These are phyloP conservation scores for Platysteira castanea DNA, from an alignment of 2,113 vertebrate genomes.

Conservation along the genomic window DNA sequence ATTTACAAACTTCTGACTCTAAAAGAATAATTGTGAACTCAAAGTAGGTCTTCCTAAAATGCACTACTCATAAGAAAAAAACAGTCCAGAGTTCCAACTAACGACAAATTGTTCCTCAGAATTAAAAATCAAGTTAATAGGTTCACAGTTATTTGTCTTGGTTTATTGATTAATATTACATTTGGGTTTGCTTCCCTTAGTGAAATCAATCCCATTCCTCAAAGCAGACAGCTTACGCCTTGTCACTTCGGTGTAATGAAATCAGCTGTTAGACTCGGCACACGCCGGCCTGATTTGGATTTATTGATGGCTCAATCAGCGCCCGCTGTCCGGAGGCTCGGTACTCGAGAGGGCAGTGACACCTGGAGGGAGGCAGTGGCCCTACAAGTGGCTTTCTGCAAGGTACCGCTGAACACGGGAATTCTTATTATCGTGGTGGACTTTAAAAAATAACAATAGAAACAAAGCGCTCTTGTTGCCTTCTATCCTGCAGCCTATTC, in stretches of 20 bases:
- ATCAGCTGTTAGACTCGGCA: background rate
- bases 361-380: background rate
- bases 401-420: background rate
- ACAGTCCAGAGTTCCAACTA: constrained; percentile 10
- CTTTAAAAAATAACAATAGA: background rate
- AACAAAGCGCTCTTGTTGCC: background rate
- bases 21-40: constrained; percentile 7
- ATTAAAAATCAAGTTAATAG: constrained; percentile 33
- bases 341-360: background rate
- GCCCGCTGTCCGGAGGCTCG: background rate
- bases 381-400: background rate
- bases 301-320: background rate
- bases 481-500: background rate
- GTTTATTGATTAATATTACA: constrained; percentile 35
- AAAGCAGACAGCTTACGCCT: background rate
- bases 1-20: background rate
- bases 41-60: background rate
- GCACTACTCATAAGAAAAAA: background rate
- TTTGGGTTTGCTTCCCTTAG: constrained; percentile 26
- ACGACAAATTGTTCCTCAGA: background rate
- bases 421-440: background rate
- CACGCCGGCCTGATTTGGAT: background rate
- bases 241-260: background rate
- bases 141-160: constrained; percentile 8
- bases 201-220: constrained; percentile 38